Evolutionary conservation across 2,888 invertebrate genomes (phyloP), one percentile per base, ranked within the genome.

Genomic region (Thalpophila matura): DNA sequence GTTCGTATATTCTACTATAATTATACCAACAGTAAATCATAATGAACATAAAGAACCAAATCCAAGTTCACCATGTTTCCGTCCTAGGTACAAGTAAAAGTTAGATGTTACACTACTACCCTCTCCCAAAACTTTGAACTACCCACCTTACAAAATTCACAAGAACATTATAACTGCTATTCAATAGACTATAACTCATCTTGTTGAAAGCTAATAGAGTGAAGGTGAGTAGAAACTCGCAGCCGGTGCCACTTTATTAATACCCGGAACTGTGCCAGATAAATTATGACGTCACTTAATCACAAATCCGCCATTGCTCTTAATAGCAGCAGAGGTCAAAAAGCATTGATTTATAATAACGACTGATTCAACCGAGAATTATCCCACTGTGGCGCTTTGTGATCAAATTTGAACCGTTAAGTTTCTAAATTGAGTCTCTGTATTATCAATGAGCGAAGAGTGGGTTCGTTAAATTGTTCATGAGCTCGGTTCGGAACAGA

Each of bases 251-350:
- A 78, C 84, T 87, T 88, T 86, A 88, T 89, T 88, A 87, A 79
- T 66, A 76, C 77, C 86, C 83, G 87, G 86, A 89, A 86, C 84
- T 81, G 79, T 79, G 80, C 69, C 81, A 83, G 86, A 88, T 89
- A 88, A 90, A 83, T 90, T 89, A 90, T 88, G 85, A 87, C 81
- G 82, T 74, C 87, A 86, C 86, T 90, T 90, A 86, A 89, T 90
- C 89, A 89, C 83, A 87, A 89, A 89, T 89, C 86, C 86, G 82
- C 86, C 86, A 84, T 86, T 83, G 81, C 86, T 85, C 86, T 86
- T 89, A 89, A 88, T 87, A 86, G 89, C 80, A 76, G 79, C 72
- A 70, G 77, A 79, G 82, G 82, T 81, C 80, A 78, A 81, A 83
- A 83, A 84, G 72, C 84, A 81, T 77, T 85, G 86, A 86, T 86